These are phyloP conservation scores for Plutomurus gul DNA, from an alignment of 1,140 invertebrate genomes.

Conservation along the genomic window DNA sequence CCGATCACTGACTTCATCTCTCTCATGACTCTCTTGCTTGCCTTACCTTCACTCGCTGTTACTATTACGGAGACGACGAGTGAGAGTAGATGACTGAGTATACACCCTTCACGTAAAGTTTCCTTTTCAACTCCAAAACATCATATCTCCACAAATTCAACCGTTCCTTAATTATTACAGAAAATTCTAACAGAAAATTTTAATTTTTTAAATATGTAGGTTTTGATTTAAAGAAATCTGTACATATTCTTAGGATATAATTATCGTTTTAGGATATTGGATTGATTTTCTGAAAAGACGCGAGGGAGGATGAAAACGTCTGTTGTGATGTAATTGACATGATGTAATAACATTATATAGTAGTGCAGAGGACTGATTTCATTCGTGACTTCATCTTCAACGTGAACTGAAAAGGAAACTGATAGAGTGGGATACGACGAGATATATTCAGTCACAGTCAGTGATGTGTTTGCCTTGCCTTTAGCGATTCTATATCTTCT, in stretches of 20 bases:
- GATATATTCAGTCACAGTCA: neutral
- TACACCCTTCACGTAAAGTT: neutral
- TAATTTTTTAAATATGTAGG: neutral
- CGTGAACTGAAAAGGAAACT: neutral
- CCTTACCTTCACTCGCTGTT: neutral
- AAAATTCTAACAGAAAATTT: neutral
- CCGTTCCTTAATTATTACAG: neutral
- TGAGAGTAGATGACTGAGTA: neutral
- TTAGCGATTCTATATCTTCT: neutral
- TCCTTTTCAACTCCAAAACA: neutral
- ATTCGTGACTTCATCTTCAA: slow-evolving; percentile 6
- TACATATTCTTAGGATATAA: too few species aligned
- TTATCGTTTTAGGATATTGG: neutral
- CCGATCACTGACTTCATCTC: slow-evolving; percentile 15
- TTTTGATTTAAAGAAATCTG: too few species aligned
- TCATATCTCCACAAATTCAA: too few species aligned
- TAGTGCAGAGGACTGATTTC: neutral
- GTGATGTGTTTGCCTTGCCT: slow-evolving; percentile 12
- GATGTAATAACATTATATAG: neutral
- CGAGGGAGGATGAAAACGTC: neutral
- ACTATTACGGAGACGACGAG: too few species aligned
- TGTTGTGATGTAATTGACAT: neutral
- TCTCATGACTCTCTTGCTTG: neutral
- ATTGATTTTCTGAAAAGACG: neutral
- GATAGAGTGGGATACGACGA: neutral